Base-by-base conservation (phyloP, 2,113 vertebrate species). In the Symphodus melops region DNA sequence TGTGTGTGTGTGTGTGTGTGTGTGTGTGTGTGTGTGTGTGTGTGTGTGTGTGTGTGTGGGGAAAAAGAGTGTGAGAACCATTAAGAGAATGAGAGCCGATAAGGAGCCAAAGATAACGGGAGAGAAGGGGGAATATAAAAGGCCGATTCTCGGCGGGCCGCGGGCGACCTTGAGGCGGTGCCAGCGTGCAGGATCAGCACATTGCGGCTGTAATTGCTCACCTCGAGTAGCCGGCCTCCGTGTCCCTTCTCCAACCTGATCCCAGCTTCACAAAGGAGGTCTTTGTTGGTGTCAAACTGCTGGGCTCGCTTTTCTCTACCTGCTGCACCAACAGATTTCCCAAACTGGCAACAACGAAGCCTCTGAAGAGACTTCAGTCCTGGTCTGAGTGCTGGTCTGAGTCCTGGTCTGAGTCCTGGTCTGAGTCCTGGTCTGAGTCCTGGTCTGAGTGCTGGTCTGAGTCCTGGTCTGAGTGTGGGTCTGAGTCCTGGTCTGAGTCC, bases 141-240 rank as follows among this genome's bases (percentile, higher is more conserved):
- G 60, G 17, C 55, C 51, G 49, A 54, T 82, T 75, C 85, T 85
- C 74, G 37, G 53, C 57, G 56, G 75, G 77, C 63, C 39, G 42
- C 9, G 56, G 63, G 11, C 70, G 82, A 88, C 87, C 84, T 91
- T 81, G 80, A 93, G 84, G 82, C 56, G 59, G 57, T 74, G 81
- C 84, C 86, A 70, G 85, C 78, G n/a, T 42, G 65, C 4, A 52
- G 82, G 87, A 91, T 92, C 89, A 90, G 74, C 80, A 86, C 87
- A 85, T 85, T 64, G 72, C 77, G 65, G 72, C 86, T 85, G 91
- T 93, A 92, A 94, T 91, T 78, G 86, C 84, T 91, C 84, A 86
- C 85, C 91, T 90, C 56, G 53, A 88, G 88, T 75, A 82, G 67
- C 65, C 68, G 71, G 80, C 85, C 86, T 36, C 39, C 77, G 84